phyloP scores from a whole-genome alignment of 2,113 vertebrate genomes.

The Oxyruncus cristatus region DNA sequence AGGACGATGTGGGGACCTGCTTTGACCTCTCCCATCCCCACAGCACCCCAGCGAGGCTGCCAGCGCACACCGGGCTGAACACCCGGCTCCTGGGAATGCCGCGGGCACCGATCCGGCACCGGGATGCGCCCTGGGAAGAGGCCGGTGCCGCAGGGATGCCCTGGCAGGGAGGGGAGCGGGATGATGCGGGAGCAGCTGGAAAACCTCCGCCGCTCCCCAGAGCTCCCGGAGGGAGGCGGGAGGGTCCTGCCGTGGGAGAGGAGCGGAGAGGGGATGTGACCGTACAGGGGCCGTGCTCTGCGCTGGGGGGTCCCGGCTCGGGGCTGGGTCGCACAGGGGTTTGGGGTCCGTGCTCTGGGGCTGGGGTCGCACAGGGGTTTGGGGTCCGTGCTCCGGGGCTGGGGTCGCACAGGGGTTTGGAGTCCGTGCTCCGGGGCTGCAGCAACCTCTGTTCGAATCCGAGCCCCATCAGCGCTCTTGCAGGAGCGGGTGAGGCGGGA shows the following conservation, averaged over 20 bases:
- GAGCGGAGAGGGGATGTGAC: not conserved
- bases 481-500: not conserved
- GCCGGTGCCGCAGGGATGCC: not conserved
- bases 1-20: fast-evolving
- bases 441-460: slow-evolving; percentile 75
- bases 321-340: no score
- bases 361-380: not conserved
- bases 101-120: fast-evolving
- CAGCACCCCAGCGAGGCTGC: not conserved
- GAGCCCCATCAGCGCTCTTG: slow-evolving; percentile 40
- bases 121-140: not conserved
- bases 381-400: no score
- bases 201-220: not conserved
- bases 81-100: not conserved
- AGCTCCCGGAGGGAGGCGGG: not conserved
- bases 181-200: not conserved
- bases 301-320: no score
- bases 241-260: not conserved
- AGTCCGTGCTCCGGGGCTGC: slow-evolving; percentile 70
- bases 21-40: not conserved
- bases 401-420: not conserved
- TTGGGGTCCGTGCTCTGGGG: slow-evolving; percentile 5
- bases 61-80: not conserved
- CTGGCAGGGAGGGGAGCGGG: not conserved
- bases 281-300: not conserved